These are phyloP conservation scores for Temnopleurus reevesii DNA, from an alignment of 53 echinoderm and acorn worm genomes.

Conservation along the genomic window DNA sequence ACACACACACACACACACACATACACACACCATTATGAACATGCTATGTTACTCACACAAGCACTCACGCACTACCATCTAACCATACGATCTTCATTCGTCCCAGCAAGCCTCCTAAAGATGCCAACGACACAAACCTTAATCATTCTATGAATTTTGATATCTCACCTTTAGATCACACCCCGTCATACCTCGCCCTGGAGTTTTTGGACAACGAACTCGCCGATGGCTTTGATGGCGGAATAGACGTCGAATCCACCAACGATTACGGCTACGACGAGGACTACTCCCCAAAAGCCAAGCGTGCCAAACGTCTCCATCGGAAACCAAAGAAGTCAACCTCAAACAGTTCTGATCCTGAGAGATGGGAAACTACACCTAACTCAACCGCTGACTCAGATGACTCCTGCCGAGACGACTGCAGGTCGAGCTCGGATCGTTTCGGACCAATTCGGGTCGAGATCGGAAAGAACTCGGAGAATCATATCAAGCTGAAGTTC, in stretches of 20 bases:
- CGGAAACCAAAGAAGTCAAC: neutral
- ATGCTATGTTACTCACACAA: too few species aligned
- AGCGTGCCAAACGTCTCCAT: neutral
- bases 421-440: neutral
- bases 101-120: too few species aligned
- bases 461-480: neutral
- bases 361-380: neutral
- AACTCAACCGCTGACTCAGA: neutral
- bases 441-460: neutral
- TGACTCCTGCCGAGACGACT: neutral
- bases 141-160: too few species aligned
- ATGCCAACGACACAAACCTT: too few species aligned
- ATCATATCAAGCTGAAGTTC: conserved; percentile 30
- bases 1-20: too few species aligned
- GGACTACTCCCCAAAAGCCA: neutral
- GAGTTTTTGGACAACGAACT: neutral
- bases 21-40: too few species aligned
- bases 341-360: neutral
- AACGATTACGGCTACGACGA: neutral
- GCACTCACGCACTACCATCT: too few species aligned
- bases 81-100: too few species aligned
- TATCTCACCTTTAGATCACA: too few species aligned
- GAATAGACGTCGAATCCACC: neutral
- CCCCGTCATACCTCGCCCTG: neutral
- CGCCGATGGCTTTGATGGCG: neutral